Conservation (phyloP, 2,113 vertebrate genomes). For the Pontoporia blainvillei region DNA sequence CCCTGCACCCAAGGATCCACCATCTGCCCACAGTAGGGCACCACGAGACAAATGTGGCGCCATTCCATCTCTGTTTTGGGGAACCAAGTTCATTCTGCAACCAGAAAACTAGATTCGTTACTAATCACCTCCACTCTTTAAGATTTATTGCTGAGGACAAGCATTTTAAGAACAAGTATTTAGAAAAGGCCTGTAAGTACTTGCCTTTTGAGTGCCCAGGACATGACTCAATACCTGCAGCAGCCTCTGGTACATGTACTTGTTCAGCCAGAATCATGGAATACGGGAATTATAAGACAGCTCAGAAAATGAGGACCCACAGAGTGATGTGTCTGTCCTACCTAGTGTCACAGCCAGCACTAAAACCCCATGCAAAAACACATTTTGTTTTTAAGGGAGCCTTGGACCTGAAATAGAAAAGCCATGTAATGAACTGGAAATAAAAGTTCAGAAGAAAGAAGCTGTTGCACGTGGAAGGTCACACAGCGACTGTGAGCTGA, state of each 20-base stretch:
- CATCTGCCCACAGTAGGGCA: neutral
- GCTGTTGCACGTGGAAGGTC: fast-evolving
- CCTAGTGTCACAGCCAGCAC: neutral
- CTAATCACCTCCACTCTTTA: neutral
- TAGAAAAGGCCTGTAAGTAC: neutral
- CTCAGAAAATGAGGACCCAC: neutral
- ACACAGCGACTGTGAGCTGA: neutral
- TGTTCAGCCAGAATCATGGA: neutral
- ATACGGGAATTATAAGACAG: neutral
- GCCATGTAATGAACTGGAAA: neutral
- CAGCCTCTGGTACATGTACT: neutral
- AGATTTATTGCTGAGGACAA: neutral
- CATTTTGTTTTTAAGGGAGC: neutral
- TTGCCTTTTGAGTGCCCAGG: neutral
- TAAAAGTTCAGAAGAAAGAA: neutral
- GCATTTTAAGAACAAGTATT: neutral
- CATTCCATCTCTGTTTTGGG: neutral
- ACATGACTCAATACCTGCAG: neutral
- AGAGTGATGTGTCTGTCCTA: neutral
- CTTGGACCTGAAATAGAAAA: neutral
- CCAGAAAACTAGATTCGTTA: neutral
- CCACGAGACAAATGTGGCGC: neutral
- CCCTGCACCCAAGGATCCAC: neutral
- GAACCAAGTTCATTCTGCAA: neutral
- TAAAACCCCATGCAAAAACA: neutral